Percentiles rank a stretch among this genome's conserved stretches.
Evolutionary conservation across 2,888 invertebrate species (phyloP).

Genomic region (Priapulus caudatus): DNA sequence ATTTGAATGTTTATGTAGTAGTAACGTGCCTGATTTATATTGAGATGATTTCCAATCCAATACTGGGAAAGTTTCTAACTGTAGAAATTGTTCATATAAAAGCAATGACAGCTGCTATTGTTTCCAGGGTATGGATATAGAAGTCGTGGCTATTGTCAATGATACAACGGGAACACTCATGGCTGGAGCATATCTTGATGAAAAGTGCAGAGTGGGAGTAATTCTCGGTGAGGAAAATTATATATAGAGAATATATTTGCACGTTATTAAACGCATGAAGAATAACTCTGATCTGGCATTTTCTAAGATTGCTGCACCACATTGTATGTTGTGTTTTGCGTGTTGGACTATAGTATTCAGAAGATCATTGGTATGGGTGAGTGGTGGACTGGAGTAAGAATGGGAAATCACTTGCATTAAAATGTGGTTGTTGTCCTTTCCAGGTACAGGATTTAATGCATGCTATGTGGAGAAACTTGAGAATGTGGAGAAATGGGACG

Average conservation of each 20-base stretch:
- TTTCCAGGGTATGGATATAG: conserved; percentile 44
- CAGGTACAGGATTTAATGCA: conserved; percentile 66
- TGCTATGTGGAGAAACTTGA: conserved; percentile 65
- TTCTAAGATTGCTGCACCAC: conserved; percentile 1
- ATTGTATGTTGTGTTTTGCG: conserved; percentile 9
- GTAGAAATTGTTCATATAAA: too few relatives aligned
- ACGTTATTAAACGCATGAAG: background rate
- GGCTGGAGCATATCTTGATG: conserved; percentile 55
- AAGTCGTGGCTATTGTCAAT: conserved; percentile 60
- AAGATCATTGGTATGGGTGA: background rate
- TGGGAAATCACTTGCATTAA: too few relatives aligned
- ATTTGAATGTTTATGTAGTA: too few relatives aligned
- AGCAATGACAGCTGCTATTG: too few relatives aligned
- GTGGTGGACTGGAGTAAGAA: too few relatives aligned
- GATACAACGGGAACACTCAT: conserved; percentile 57
- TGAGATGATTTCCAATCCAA: too few relatives aligned
- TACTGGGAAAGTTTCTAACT: too few relatives aligned
- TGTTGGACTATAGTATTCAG: conserved; percentile 2
- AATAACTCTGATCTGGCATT: conserved; percentile 6
- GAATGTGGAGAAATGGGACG: conserved; percentile 58
- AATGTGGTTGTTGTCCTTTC: too few relatives aligned
- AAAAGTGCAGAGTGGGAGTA: conserved; percentile 54
- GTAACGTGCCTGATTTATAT: too few relatives aligned
- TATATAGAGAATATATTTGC: background rate
- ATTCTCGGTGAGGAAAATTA: conserved; percentile 45